These are phyloP conservation scores for Vannuccia rotundouncinata DNA, from an alignment of 2,888 invertebrate genomes.

Conservation along the genomic window DNA sequence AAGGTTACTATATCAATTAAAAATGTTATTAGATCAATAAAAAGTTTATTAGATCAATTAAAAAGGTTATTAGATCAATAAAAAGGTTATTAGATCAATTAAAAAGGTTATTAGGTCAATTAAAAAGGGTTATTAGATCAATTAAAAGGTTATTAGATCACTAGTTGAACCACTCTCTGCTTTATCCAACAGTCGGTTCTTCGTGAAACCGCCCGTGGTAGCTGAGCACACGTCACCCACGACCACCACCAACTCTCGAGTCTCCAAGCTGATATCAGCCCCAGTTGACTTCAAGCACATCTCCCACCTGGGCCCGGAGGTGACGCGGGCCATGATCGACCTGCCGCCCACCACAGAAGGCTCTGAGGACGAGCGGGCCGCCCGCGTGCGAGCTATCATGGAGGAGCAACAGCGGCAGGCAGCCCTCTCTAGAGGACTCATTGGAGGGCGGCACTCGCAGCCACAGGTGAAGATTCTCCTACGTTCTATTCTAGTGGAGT, in stretches of 20 bases:
- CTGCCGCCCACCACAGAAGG: not conserved
- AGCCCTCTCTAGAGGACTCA: not conserved
- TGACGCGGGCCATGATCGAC: constrained; percentile 30
- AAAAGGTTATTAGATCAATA: too few relatives aligned
- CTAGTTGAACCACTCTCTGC: too few relatives aligned
- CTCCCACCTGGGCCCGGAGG: constrained; percentile 89
- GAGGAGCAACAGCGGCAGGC: constrained; percentile 44
- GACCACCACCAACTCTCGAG: not conserved
- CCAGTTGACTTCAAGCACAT: constrained; percentile 97
- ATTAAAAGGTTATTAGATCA: too few relatives aligned
- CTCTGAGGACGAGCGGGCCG: constrained; percentile 61
- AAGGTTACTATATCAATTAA: too few relatives aligned
- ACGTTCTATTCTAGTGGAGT: too few relatives aligned
- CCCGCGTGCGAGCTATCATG: constrained; percentile 37
- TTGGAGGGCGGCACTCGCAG: too few relatives aligned
- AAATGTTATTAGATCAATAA: too few relatives aligned
- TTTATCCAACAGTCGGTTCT: not conserved
- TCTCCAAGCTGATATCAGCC: constrained; percentile 68
- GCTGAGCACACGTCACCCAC: not conserved
- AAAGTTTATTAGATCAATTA: too few relatives aligned
- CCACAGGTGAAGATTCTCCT: too few relatives aligned
- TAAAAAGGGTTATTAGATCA: too few relatives aligned
- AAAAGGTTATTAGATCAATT: too few relatives aligned
- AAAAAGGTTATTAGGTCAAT: too few relatives aligned
- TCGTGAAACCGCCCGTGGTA: not conserved